Evolutionary conservation across 2,113 vertebrate genomes (phyloP), one percentile per base, ranked within the genome.

Genomic region (Cyprinodon tularosa): DNA sequence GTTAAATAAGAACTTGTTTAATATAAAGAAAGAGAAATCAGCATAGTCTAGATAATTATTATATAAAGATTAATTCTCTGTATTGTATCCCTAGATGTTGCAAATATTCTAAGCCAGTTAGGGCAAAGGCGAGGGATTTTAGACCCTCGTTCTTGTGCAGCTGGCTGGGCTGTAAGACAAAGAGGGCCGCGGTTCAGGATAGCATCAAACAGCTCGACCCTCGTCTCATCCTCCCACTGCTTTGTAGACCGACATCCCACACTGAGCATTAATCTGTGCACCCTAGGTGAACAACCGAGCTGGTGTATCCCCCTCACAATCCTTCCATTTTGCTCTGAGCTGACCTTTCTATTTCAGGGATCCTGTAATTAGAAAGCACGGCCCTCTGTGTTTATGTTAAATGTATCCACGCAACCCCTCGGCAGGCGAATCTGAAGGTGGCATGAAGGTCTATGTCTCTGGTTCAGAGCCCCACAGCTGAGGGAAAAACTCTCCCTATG

Each of bases 271-370:
- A 89, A 90, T 89, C 88, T 81, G 20, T 66, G 20, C 62, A 47
- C 73, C 89, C 83, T 88, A 90, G 86, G 90, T 92, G 89, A 88
- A 76, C 42, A 0, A 20, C 71, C 75, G 82, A 84, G 76, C 84
- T 62, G 77, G 74, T 85, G 83, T 84, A 63, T 80, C 90, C 78
- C 87, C 40, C 72, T 83, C 74, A 75, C 90, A 86, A 85, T 88
- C 81, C 88, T 78, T 82, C 61, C 78, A 86, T 77, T 79, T 89
- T 82, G 71, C 83, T 84, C 84, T 84, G 73, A 82, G 48, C 78
- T 89, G 89, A 90, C 91, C 90, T 88, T 91, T 93, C 92, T 93
- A 94, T 94, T 94, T 94, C 74, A 76, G 83, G 86, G 71, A 67
- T 66, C 77, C 80, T 85, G 82, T 94, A 93, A 93, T 91, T 90